Base-by-base conservation (phyloP, 1,140 invertebrate genomes). In the Drosophila pectinifera region DNA sequence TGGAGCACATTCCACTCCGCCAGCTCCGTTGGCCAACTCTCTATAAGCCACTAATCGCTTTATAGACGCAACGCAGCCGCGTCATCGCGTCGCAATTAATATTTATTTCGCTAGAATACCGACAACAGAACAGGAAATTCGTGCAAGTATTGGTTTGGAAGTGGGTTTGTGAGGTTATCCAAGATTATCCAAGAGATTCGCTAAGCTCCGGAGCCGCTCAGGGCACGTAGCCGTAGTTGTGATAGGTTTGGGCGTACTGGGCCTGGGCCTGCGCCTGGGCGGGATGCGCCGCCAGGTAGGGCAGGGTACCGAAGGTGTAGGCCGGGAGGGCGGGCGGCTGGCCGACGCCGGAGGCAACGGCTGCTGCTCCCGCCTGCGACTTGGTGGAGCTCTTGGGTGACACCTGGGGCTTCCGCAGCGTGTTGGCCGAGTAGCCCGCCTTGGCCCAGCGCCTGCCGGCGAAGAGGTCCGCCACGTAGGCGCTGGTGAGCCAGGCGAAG, bases 401-500 rank as follows among this genome's bases (percentile, higher is more conserved):
- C 2, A 73, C 73, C 20, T 90, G 85, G 1, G 69, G 28, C 78
- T 89, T 90, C 34, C 69, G 70, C 16, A 90, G 46, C 0, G 84
- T 85, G 22, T 83, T 72, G 7, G 78, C 79, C 14, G 81, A 75
- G 46, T 64, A 78, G 11, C 80, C 81, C 3, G 45, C 10, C 16
- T 75, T 73, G 51, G 54, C 53, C 65, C 80, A 89, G 28, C 85
- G 85, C 65, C 69, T 73, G 31, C 78, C 74, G 18, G 69, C 85
- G 41, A 91, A 91, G 13, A 91, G 46, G 53, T 90, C 76, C 24
- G 90, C 78, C 13, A 91, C 74, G 48, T 77, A 90, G 36, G 77
- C 49, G n/a, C 67, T 94, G 45, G 94, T 93, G 38, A 95, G 77
- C 65, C 93, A 76, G 46, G 95, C 94, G 39, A 92, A 93, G 4